Evolutionary conservation across 2,113 vertebrate species (phyloP).

Genomic region (Tapirus terrestris): DNA sequence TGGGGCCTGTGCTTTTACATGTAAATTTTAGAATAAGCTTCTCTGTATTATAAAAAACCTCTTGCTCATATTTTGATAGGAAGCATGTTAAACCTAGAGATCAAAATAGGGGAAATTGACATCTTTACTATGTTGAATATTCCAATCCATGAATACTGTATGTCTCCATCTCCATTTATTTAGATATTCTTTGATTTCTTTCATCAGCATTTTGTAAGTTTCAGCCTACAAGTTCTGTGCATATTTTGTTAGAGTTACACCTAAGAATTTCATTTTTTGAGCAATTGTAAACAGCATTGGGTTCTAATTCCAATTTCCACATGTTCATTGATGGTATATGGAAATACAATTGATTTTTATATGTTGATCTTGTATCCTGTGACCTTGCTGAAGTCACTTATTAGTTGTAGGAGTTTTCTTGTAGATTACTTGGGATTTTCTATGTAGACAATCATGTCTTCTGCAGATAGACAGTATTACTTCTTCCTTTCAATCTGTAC

Average conservation of each 20-base stretch:
- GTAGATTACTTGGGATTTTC: background rate
- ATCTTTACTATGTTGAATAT: background rate
- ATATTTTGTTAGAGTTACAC: background rate
- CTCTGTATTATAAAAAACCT: background rate
- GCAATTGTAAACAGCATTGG: background rate
- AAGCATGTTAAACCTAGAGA: background rate
- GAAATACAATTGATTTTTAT: background rate
- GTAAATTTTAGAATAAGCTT: slow-evolving; percentile 21
- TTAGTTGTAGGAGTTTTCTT: background rate
- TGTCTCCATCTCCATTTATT: background rate
- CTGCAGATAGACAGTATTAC: background rate
- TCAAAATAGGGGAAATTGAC: background rate
- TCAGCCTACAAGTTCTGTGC: background rate
- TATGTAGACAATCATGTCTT: background rate
- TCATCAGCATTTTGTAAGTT: background rate
- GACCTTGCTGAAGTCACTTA: background rate
- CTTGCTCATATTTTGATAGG: slow-evolving; percentile 16
- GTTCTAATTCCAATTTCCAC: background rate
- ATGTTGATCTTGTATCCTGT: background rate
- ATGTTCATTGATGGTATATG: background rate
- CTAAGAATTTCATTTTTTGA: background rate
- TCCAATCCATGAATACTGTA: background rate
- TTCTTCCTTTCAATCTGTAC: background rate
- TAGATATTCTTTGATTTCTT: slow-evolving; percentile 6
- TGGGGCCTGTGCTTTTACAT: background rate